These are phyloP conservation scores for Bombus difficillimus DNA, from an alignment of 1,140 invertebrate genomes.

Conservation along the genomic window DNA sequence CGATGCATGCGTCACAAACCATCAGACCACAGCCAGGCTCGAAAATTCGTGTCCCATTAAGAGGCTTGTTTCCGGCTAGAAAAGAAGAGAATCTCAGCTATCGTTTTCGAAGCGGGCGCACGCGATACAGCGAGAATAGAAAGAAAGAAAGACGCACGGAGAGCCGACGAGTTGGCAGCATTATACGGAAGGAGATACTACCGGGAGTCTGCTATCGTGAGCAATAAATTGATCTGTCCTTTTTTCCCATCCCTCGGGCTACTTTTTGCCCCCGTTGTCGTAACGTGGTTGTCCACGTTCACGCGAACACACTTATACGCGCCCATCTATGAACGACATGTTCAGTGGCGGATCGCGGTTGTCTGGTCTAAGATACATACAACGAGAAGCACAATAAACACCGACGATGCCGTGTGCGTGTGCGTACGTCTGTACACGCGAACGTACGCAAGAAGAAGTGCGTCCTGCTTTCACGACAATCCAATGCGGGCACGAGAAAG, in stretches of 20 bases:
- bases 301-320: background rate
- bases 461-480: slow-evolving; percentile 79
- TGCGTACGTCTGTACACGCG: slow-evolving; percentile 8
- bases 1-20: background rate
- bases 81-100: background rate
- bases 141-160: background rate
- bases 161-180: slow-evolving; percentile 45
- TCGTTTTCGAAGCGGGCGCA: no score
- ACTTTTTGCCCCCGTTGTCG: slow-evolving; percentile 67
- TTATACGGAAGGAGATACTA: slow-evolving; percentile 69
- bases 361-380: slow-evolving; percentile 51
- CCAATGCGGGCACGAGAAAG: slow-evolving; percentile 78
- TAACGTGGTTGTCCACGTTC: slow-evolving; percentile 25
- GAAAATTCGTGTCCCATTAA: no score
- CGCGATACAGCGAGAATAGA: background rate
- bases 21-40: background rate
- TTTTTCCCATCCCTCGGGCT: slow-evolving; percentile 56
- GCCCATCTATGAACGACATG: background rate
- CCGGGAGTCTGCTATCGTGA: slow-evolving; percentile 62
- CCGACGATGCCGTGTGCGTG: slow-evolving; percentile 42
- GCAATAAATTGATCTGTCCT: slow-evolving; percentile 69
- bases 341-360: background rate
- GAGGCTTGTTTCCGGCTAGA: background rate
- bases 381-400: slow-evolving; percentile 64
- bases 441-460: slow-evolving; percentile 72